phyloP scores from a whole-genome alignment of 35 echinoderm and acorn worm species.

The Antedon bifida region DNA sequence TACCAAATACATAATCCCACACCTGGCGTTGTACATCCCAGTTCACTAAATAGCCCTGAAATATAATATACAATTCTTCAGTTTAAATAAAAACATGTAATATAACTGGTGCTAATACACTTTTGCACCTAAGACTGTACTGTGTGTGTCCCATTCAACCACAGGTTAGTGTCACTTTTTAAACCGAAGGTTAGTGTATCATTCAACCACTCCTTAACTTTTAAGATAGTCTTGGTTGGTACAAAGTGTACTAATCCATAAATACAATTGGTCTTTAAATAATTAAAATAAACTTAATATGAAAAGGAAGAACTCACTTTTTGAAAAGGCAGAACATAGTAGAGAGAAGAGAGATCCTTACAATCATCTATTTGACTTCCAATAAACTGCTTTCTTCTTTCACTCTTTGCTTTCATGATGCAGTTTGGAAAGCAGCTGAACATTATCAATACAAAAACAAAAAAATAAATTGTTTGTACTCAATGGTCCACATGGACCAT shows the following conservation, averaged over 20 bases:
- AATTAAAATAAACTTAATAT: too few relatives aligned
- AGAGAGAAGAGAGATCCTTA: constrained; percentile 77
- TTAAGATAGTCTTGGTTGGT: too few relatives aligned
- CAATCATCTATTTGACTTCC: constrained; percentile 90
- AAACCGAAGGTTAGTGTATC: too few relatives aligned
- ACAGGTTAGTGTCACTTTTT: too few relatives aligned
- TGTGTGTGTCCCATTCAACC: too few relatives aligned
- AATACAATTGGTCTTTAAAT: too few relatives aligned
- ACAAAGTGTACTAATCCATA: too few relatives aligned
- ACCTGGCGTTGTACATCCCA: constrained; percentile 96
- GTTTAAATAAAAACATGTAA: too few relatives aligned
- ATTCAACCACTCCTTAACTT: too few relatives aligned
- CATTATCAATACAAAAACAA: constrained; percentile 9
- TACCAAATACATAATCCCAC: constrained; percentile 88
- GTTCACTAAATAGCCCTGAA: constrained; percentile 86
- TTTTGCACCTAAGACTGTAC: too few relatives aligned
- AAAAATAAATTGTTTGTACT: background rate
- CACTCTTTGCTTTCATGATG: constrained; percentile 91
- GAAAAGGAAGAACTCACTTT: too few relatives aligned
- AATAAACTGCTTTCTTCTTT: constrained; percentile 84
- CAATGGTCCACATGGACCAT: background rate
- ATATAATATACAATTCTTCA: background rate
- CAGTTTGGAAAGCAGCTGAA: constrained; percentile 67
- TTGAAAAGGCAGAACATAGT: constrained; percentile 79
- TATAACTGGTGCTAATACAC: too few relatives aligned